Conservation (phyloP, 2,888 invertebrate genomes). For the Chorisops tibialis region DNA sequence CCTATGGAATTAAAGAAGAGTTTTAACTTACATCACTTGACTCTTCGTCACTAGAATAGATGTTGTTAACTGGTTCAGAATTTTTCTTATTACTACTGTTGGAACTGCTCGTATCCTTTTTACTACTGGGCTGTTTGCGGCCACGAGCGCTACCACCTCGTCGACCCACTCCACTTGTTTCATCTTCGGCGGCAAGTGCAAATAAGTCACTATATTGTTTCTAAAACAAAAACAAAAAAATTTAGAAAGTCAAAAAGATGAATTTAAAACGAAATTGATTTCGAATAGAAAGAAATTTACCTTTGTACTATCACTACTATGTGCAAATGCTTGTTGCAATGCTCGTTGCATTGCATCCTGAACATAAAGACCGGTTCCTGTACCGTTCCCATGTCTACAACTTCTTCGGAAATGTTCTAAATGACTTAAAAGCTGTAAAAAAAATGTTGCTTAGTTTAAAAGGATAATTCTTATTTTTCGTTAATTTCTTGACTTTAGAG, state of each 20-base stretch:
- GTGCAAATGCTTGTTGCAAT: slow-evolving; percentile 80
- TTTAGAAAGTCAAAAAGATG: background rate
- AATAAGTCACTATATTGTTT: slow-evolving; percentile 89
- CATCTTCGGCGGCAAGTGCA: slow-evolving; percentile 86
- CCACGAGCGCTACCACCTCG: slow-evolving; percentile 62
- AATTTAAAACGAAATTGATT: no score
- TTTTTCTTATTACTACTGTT: slow-evolving; percentile 51
- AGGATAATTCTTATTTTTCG: no score
- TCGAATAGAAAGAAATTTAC: no score
- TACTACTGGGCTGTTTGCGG: slow-evolving; percentile 58
- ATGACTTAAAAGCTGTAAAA: slow-evolving; percentile 75
- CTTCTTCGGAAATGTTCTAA: slow-evolving; percentile 83
- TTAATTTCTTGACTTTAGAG: no score
- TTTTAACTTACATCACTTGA: slow-evolving; percentile 67
- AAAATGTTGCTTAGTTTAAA: no score
- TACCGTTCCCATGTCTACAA: slow-evolving; percentile 55
- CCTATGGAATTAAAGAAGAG: background rate
- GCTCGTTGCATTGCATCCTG: slow-evolving; percentile 90
- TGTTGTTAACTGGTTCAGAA: slow-evolving; percentile 53
- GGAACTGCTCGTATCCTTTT: slow-evolving; percentile 54
- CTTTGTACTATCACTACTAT: slow-evolving; percentile 84
- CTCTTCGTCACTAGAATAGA: slow-evolving; percentile 76
- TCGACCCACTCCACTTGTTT: slow-evolving; percentile 62
- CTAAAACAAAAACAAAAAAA: slow-evolving; percentile 49
- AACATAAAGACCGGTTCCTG: slow-evolving; percentile 76